Evolutionary conservation across 2,113 vertebrate species (phyloP).

Genomic region (Notarius quadriscutis): DNA sequence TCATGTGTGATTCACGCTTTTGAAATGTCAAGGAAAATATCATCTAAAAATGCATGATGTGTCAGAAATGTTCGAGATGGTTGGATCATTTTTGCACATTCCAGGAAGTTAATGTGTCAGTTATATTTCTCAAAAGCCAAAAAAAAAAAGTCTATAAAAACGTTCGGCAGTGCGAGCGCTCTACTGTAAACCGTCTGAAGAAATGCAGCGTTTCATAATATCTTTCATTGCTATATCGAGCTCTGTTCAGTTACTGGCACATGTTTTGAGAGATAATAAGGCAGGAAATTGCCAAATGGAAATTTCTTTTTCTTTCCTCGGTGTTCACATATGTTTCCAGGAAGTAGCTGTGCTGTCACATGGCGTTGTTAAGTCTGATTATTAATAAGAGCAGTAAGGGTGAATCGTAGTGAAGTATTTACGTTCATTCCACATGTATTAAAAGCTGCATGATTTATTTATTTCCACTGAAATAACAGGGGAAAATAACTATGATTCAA

Average conservation of each 20-base stretch:
- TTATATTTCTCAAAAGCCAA: not conserved
- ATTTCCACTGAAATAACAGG: not conserved
- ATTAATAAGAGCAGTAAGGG: conserved; percentile 8
- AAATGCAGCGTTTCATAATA: not conserved
- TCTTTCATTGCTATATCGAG: not conserved
- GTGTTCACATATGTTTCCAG: conserved; percentile 29
- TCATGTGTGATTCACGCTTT: conserved; percentile 1
- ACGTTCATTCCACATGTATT: not conserved
- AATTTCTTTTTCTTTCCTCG: not conserved
- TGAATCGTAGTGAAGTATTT: conserved; percentile 18
- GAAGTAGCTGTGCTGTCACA: conserved; percentile 16
- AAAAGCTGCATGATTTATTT: not conserved
- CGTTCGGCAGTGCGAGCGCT: not conserved
- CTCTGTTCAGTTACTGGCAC: not conserved
- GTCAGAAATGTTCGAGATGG: not conserved
- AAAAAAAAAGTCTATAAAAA: not conserved
- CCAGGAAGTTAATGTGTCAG: not conserved
- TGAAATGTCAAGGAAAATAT: not conserved
- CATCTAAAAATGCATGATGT: not conserved
- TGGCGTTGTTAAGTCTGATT: not conserved
- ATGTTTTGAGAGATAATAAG: conserved; percentile 15
- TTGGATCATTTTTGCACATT: conserved; percentile 13
- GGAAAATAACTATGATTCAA: conserved; percentile 38
- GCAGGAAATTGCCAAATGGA: conserved; percentile 41
- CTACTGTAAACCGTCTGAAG: not conserved